Conservation (phyloP, 2,888 invertebrate genomes). For the Cerastis rubricosa region DNA sequence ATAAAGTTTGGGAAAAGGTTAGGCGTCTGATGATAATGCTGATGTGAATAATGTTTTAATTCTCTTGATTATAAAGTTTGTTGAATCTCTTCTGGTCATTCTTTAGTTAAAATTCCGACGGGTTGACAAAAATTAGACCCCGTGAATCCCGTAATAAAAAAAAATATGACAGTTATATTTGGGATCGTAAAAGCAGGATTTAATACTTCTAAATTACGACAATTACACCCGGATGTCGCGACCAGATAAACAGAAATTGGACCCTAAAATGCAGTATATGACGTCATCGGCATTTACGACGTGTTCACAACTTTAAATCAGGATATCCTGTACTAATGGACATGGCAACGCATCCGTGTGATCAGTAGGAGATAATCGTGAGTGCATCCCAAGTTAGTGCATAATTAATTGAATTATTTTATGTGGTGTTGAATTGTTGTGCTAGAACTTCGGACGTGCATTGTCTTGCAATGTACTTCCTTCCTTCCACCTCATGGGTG, state of each 20-base stretch:
- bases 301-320: conserved; percentile 55
- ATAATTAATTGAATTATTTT: conserved; percentile 35
- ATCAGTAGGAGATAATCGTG: conserved; percentile 46
- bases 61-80: not conserved
- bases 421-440: not conserved
- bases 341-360: conserved; percentile 42
- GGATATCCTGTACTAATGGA: conserved; percentile 66
- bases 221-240: conserved; percentile 61
- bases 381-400: conserved; percentile 32
- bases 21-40: too few relatives aligned
- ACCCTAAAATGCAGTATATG: conserved; percentile 47
- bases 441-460: not conserved
- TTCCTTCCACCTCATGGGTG: not conserved
- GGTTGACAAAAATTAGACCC: conserved; percentile 10
- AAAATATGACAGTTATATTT: conserved; percentile 1
- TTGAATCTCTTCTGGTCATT: not conserved
- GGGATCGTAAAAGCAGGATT: conserved; percentile 23
- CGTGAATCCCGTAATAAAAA: conserved; percentile 23
- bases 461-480: not conserved
- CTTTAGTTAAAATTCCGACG: not conserved
- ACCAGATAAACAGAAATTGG: conserved; percentile 57
- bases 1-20: too few relatives aligned
- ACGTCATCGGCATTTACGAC: conserved; percentile 56
- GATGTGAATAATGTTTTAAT: too few relatives aligned
- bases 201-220: conserved; percentile 38